These are phyloP conservation scores for Lynx canadensis DNA, from an alignment of 2,113 vertebrate genomes.

Conservation along the genomic window DNA sequence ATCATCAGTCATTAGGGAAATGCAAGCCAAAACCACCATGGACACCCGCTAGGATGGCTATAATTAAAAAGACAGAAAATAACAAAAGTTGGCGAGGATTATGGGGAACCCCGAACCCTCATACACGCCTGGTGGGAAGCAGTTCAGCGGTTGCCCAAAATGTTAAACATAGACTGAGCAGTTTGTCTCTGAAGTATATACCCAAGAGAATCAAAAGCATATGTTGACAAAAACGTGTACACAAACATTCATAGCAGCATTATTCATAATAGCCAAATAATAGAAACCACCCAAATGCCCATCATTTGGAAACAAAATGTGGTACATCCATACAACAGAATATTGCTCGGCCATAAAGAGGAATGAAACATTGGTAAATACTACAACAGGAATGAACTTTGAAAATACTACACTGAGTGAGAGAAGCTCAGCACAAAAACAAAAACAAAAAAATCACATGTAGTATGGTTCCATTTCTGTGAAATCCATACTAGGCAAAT, in stretches of 20 bases:
- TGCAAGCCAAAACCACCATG: background rate
- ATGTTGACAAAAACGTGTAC: background rate
- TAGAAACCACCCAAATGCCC: conserved; percentile 25
- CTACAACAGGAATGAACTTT: background rate
- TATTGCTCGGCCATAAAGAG: background rate
- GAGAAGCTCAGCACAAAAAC: background rate
- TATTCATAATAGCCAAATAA: background rate
- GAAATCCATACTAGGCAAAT: background rate
- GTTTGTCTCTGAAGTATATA: background rate
- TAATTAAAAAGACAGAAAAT: background rate
- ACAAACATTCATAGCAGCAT: background rate
- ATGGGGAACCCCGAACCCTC: background rate
- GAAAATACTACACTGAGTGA: background rate
- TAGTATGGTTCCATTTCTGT: background rate
- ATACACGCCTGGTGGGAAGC: background rate
- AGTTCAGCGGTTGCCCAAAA: background rate
- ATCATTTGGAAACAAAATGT: background rate
- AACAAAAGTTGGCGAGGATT: background rate
- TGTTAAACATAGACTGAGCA: background rate
- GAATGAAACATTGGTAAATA: background rate
- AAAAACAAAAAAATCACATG: background rate
- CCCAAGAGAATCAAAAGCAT: background rate
- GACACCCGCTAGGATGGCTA: background rate
- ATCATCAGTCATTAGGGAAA: background rate
- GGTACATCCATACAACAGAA: background rate